Evolutionary conservation across 1,140 invertebrate genomes (phyloP), one percentile per base, ranked within the genome.

Genomic region (Sitobion miscanthi): DNA sequence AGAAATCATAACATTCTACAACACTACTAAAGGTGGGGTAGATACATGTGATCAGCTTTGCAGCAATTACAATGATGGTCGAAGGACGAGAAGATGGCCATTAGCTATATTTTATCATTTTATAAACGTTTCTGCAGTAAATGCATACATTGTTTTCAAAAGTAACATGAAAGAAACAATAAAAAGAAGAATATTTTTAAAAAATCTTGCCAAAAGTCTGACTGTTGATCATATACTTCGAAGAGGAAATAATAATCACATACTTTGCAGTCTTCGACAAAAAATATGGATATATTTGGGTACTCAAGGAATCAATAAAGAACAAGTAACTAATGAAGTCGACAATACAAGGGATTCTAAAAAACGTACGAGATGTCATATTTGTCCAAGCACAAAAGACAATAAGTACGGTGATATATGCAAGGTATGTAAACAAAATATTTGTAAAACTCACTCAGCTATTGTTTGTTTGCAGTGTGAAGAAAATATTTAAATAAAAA

Each of bases 21-120:
- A 95, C 94, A 93, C 91, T 62, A 95, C 95, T 9, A 96, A 96
- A 95, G 95, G 95, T 69, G 95, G 95, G 77, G 95, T 96, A 4
- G 95, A 96, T 93, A 94, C 94, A 25, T 93, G 96, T 49, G 95
- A 96, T 94, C 94, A 96, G 93, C 62, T 94, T 77, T 90, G 62
- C 52, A 87, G 57, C 85, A 94, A 94, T 69, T 94, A 94, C 88
- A 85, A 54, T 38, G 42, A 47, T 94, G n/a, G 30, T 82, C 35
- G 47, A 94, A 93, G 87, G 94, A 94, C 94, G 25, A 94, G 93
- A 89, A 94, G 94, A 85, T 95, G 95, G 94, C 94, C 95, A 38
- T 88, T 95, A 38, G 87, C 87, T 52, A 52, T 88, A 88, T 88
- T 54, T 88, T 54, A 88, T 54, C 30, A 88, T 88, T 54, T 88